A percentile compares a stretch with the other conserved stretches of the same genome.
Conservation (phyloP, 30 jellyfish, hydroid and myxozoan genomes). For the Chironex yamaguchii region DNA sequence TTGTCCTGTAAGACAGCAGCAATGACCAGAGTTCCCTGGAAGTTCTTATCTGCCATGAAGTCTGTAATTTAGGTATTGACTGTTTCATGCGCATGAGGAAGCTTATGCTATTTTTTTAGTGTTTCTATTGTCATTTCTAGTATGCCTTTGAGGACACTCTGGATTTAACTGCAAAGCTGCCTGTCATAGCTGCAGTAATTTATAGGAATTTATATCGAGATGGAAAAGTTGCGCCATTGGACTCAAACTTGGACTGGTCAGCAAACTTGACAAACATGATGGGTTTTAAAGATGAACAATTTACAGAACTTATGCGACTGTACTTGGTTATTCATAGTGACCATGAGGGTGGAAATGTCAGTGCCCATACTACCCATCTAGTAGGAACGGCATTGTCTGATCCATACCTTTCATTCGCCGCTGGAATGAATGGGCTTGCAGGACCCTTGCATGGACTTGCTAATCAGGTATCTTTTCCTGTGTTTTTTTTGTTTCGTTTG, state of each 20-base stretch:
- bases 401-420: constrained; percentile 92
- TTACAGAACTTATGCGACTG: constrained; percentile 91
- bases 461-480: constrained; percentile 73
- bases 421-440: constrained; percentile 98
- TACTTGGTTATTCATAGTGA: constrained; percentile 95
- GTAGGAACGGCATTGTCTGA: constrained; percentile 98
- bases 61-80: too few species aligned
- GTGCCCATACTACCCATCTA: constrained; percentile 98
- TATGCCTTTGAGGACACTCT: constrained; percentile 92
- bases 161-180: constrained; percentile 95
- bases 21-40: too few species aligned
- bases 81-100: too few species aligned
- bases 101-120: too few species aligned
- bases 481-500: too few species aligned
- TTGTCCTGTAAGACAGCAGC: too few species aligned
- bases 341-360: constrained; percentile 99
- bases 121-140: too few species aligned
- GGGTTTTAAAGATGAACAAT: constrained; percentile 72
- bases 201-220: constrained; percentile 90
- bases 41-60: too few species aligned
- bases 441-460: constrained; percentile 99
- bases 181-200: constrained; percentile 92
- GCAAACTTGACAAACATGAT: constrained; percentile 88
- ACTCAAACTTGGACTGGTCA: constrained; percentile 84
- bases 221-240: constrained; percentile 92